A percentile compares a stretch with the other conserved stretches of the same genome.
Evolutionary conservation across 2,888 invertebrate species (phyloP).

Genomic region (Cheiracanthium punctorium): DNA sequence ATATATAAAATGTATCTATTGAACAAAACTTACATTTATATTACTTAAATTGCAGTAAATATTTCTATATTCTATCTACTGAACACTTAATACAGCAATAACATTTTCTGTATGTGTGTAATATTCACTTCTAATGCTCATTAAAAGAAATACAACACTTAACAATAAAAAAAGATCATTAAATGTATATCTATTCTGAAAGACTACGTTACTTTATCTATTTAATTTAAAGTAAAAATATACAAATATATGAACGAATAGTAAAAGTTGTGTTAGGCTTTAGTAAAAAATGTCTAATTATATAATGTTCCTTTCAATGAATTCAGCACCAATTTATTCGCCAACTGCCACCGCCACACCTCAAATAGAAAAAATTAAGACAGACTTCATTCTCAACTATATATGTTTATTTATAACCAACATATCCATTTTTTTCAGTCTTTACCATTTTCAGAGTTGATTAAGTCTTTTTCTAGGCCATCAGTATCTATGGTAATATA

Average conservation of each 20-base stretch:
- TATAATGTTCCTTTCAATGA: not conserved
- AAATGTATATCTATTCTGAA: not conserved
- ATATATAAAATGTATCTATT: too few relatives aligned
- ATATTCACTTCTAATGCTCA: not conserved
- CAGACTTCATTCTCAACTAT: too few relatives aligned
- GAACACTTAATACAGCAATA: not conserved
- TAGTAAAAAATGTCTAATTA: not conserved
- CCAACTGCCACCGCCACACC: not conserved
- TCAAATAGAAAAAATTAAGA: too few relatives aligned
- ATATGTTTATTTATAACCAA: too few relatives aligned
- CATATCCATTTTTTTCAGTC: too few relatives aligned
- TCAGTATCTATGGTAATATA: too few relatives aligned
- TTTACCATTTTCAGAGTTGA: too few relatives aligned
- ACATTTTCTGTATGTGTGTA: not conserved
- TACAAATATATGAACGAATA: slow-evolving; percentile 10
- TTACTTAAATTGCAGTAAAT: not conserved
- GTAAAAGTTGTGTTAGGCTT: not conserved
- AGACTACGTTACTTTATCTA: not conserved
- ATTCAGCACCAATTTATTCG: not conserved
- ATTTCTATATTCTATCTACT: not conserved
- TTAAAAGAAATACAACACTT: not conserved
- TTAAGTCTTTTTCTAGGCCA: too few relatives aligned
- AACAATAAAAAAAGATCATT: not conserved
- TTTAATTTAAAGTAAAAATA: slow-evolving; percentile 6
- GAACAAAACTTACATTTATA: too few relatives aligned